Evolutionary conservation across 2,113 vertebrate species (phyloP).

Genomic region (Indicator maculatus): DNA sequence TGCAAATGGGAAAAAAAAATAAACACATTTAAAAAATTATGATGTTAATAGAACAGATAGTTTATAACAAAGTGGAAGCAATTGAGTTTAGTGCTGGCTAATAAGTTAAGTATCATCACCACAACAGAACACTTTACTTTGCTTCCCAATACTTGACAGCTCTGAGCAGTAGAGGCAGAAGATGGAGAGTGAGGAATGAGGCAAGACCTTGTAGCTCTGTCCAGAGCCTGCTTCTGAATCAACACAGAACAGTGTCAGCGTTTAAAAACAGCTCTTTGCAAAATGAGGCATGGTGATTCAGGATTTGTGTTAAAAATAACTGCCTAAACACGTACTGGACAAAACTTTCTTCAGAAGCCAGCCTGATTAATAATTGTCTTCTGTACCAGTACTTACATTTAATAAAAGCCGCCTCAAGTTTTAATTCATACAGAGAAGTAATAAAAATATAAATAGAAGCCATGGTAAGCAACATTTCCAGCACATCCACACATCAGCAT

Average conservation of each 20-base stretch:
- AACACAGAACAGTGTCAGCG: conserved; percentile 45
- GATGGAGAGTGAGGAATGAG: neutral
- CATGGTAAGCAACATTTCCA: neutral
- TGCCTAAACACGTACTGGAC: neutral
- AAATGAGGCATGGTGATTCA: neutral
- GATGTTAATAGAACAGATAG: neutral
- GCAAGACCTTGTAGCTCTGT: conserved; percentile 37
- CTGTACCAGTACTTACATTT: conserved; percentile 15
- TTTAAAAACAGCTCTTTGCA: conserved; percentile 11
- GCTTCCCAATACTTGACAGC: conserved; percentile 48
- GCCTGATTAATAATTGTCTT: neutral
- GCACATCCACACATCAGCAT: neutral
- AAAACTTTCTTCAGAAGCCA: conserved; percentile 15
- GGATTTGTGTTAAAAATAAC: conserved; percentile 22
- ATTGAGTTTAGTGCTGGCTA: neutral
- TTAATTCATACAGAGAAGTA: conserved; percentile 16
- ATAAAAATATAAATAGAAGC: conserved; percentile 5
- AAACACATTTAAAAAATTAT: neutral
- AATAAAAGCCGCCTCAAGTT: conserved; percentile 27
- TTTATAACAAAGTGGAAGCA: neutral
- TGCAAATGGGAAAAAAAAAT: neutral
- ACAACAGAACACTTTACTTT: neutral
- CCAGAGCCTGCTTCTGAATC: conserved; percentile 49
- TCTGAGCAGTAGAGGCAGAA: conserved; percentile 32
- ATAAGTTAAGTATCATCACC: neutral